Conservation (phyloP, 92 coral and sea anemone genomes). For the Palythoa grandis region DNA sequence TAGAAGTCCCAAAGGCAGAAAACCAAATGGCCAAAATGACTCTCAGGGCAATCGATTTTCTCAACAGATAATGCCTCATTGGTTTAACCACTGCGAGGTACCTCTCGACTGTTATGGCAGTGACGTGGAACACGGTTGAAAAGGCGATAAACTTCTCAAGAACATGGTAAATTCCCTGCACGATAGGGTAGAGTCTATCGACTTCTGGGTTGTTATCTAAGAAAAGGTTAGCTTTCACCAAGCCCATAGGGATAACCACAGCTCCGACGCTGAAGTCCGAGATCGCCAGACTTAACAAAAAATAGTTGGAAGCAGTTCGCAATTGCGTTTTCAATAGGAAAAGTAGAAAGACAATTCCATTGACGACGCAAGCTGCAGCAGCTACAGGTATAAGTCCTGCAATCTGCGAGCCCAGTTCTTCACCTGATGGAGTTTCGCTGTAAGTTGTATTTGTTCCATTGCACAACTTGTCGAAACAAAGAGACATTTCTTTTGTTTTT, state of each 20-base stretch:
- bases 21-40: constrained; percentile 26
- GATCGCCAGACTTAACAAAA: constrained; percentile 30
- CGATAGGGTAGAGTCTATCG: neutral
- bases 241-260: constrained; percentile 27
- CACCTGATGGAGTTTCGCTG: neutral
- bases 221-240: neutral
- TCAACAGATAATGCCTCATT: constrained; percentile 14
- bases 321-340: constrained; percentile 17
- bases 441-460: neutral
- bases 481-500: constrained; percentile 5
- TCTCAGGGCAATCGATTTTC: constrained; percentile 3
- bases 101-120: constrained; percentile 38
- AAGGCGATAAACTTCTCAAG: constrained; percentile 35
- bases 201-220: neutral
- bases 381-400: constrained; percentile 32
- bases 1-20: neutral
- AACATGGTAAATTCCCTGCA: constrained; percentile 30
- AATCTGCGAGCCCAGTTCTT: neutral
- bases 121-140: constrained; percentile 31
- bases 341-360: constrained; percentile 14
- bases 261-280: constrained; percentile 30
- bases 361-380: neutral
- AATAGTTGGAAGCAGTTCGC: constrained; percentile 34
- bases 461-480: neutral
- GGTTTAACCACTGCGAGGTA: constrained; percentile 10